Percentiles rank a stretch among this genome's conserved stretches.
Conservation (phyloP, 2,888 invertebrate species). For the Clivina fossor region DNA sequence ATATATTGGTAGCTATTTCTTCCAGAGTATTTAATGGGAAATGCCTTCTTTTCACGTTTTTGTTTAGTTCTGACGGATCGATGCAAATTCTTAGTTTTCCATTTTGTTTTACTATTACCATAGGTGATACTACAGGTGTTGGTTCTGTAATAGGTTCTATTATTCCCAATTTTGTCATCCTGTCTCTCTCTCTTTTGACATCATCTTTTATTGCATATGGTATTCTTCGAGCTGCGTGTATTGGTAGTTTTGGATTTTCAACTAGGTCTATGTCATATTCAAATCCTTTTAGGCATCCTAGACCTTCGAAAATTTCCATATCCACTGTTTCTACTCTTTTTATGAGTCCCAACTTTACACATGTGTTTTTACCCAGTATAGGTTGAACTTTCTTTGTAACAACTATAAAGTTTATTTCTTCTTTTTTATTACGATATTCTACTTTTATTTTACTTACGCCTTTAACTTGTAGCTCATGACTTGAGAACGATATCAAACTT, state of each 20-base stretch:
- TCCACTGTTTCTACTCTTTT: slow-evolving; percentile 5
- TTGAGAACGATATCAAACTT: neutral
- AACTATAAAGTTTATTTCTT: slow-evolving; percentile 5
- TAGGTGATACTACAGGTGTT: slow-evolving; percentile 23
- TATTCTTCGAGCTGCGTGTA: slow-evolving; percentile 38
- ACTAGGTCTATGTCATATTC: slow-evolving; percentile 15
- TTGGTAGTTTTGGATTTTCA: slow-evolving; percentile 9
- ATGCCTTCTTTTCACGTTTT: slow-evolving; percentile 16
- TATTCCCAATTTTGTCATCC: slow-evolving; percentile 7
- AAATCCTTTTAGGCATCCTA: slow-evolving; percentile 42
- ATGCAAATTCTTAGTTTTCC: slow-evolving; percentile 25
- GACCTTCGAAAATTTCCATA: slow-evolving; percentile 2
- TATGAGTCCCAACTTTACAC: slow-evolving; percentile 1
- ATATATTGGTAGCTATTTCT: slow-evolving; percentile 24
- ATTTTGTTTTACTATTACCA: slow-evolving; percentile 25
- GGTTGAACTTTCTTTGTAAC: neutral
- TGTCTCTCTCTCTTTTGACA: slow-evolving; percentile 35
- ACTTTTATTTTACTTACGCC: neutral
- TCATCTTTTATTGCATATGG: slow-evolving; percentile 42
- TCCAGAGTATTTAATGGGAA: slow-evolving; percentile 28
- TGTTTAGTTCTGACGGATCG: slow-evolving; percentile 26
- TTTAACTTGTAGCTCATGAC: neutral
- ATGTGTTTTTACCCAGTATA: slow-evolving; percentile 3
- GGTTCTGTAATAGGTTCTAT: slow-evolving; percentile 14
- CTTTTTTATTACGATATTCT: neutral